Evolutionary conservation across 2,113 vertebrate genomes (phyloP), one percentile per base, ranked within the genome.

Genomic region (Coptodon bakossiorum): DNA sequence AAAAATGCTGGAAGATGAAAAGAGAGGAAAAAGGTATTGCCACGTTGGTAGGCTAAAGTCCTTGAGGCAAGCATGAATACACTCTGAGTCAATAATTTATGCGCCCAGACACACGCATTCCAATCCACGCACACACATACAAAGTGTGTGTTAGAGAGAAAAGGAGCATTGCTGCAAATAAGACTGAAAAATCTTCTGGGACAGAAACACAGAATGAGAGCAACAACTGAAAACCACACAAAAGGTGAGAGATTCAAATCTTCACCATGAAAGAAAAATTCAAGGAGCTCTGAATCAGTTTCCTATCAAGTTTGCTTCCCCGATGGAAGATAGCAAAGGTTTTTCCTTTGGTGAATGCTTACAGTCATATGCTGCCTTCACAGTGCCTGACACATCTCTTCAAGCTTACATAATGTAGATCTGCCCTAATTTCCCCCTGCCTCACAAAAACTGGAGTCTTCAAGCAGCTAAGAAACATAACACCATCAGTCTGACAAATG

Each of bases 351-450:
- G 91, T 91, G 87, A 88, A 88, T 92, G 90, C 94, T 95, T 83
- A 79, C 91, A 94, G 94, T 94, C 94, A 94, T 94, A 90, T 92
- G 92, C 89, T 87, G 87, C 92, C 94, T 94, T 93, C 93, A 91
- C 87, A 83, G 88, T 22, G 93, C 89, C 93, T 95, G 95, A 95
- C 95, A 95, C 88, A 85, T 93, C 94, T 94, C 93, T 92, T 95
- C 92, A 87, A 94, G 95, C 95, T 96, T 96, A 96, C 94, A 94
- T 96, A 96, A 97, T 95, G 92, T 86, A 93, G 94, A 96, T 95
- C 90, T 96, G 96, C 91, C 96, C 96, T 95, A 93, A 94, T 96
- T 96, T 95, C 89, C 84, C 45, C 81, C 85, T 92, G 88, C 82
- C 85, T 31, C 40, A 91, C 84, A 85, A 90, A 80, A 89, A 88